Conservation (phyloP, 2,797 vertebrate species). For the Trachops cirrhosus region DNA sequence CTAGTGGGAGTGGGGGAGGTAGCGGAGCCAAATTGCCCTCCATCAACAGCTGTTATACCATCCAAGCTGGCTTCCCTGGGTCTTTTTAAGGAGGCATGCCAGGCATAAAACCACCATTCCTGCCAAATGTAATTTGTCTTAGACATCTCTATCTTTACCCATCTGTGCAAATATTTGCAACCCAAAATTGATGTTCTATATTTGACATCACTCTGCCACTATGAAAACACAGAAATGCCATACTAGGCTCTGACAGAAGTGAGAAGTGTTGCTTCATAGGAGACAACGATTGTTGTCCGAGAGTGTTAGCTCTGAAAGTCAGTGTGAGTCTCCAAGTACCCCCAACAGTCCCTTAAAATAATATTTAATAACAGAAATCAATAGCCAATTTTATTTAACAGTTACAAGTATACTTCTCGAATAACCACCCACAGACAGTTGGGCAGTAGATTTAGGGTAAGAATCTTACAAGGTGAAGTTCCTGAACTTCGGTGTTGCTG, state of each 20-base stretch:
- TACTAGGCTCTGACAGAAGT: background rate
- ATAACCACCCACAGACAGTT: background rate
- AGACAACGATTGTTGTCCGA: background rate
- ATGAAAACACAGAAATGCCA: background rate
- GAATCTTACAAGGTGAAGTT: background rate
- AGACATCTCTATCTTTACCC: background rate
- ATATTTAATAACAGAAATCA: background rate
- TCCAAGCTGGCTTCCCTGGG: background rate
- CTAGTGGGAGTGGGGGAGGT: background rate
- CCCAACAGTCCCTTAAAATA: background rate
- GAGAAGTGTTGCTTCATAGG: background rate
- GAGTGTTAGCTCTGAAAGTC: background rate
- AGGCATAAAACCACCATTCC: background rate
- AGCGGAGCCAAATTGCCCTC: background rate
- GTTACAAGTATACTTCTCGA: background rate
- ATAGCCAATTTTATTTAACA: background rate
- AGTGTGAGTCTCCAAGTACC: background rate
- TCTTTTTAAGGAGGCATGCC: constrained; percentile 2
- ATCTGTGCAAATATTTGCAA: constrained; percentile 24
- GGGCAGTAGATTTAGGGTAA: background rate
- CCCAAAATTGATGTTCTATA: background rate
- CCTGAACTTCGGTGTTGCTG: background rate
- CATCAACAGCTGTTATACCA: background rate
- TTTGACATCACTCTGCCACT: background rate
- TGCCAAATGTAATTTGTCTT: background rate